phyloP scores from a whole-genome alignment of 2,888 invertebrate genomes.

The Diaperis boleti region DNA sequence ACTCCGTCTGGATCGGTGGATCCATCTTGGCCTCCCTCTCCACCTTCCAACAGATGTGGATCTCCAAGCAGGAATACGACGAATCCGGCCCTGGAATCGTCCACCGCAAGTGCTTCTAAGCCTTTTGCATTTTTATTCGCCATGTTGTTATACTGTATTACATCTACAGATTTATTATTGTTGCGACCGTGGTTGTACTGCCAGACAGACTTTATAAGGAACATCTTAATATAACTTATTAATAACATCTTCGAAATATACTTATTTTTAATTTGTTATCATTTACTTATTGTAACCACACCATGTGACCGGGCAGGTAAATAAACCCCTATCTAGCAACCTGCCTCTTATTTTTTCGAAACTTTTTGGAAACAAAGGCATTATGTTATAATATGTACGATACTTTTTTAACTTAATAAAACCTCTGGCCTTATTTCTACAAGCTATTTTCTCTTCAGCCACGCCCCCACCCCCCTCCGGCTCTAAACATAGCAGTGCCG shows the following conservation, averaged over 20 bases:
- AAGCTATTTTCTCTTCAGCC: constrained; percentile 17
- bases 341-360: constrained; percentile 52
- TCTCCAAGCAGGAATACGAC: constrained; percentile 97
- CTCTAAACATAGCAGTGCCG: constrained; percentile 48
- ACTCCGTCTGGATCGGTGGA: constrained; percentile 99
- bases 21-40: constrained; percentile 94
- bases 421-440: constrained; percentile 29
- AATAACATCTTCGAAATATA: constrained; percentile 52
- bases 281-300: constrained; percentile 45
- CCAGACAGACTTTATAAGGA: constrained; percentile 57
- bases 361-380: constrained; percentile 37
- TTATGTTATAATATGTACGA: constrained; percentile 22
- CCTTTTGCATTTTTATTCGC: constrained; percentile 50
- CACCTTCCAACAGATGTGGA: constrained; percentile 96
- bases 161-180: constrained; percentile 55
- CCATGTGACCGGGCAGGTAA: constrained; percentile 57
- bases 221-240: constrained; percentile 32
- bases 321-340: constrained; percentile 58
- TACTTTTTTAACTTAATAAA: constrained; percentile 35
- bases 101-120: constrained; percentile 97
- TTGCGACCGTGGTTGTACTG: constrained; percentile 60
- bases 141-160: constrained; percentile 46
- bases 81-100: constrained; percentile 97
- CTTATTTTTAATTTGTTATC: constrained; percentile 56
- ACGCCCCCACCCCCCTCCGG: background rate